These are phyloP conservation scores for Drosophila ustulata DNA, from an alignment of 2,888 invertebrate species.

Conservation along the genomic window DNA sequence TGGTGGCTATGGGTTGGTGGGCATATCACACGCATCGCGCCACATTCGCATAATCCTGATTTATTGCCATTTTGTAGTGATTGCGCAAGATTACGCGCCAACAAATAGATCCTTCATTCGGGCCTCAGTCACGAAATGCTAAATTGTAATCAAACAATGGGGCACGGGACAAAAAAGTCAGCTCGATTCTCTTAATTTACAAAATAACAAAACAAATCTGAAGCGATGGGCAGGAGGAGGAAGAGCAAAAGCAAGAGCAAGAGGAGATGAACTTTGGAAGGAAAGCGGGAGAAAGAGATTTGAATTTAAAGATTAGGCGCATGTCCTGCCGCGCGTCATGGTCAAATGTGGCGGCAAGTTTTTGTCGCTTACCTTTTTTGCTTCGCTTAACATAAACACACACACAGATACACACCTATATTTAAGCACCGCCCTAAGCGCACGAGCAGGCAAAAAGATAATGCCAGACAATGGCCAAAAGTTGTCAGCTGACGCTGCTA, in stretches of 20 bases:
- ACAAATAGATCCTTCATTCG: constrained; percentile 83
- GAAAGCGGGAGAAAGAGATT: constrained; percentile 74
- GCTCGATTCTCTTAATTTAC: constrained; percentile 75
- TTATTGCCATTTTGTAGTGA: constrained; percentile 84
- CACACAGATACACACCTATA: constrained; percentile 33
- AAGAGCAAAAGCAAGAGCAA: too few species aligned
- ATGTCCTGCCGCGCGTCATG: constrained; percentile 68
- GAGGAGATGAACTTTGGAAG: constrained; percentile 8
- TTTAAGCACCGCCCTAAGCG: constrained; percentile 16
- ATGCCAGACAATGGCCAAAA: constrained; percentile 79
- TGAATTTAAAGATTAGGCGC: constrained; percentile 82
- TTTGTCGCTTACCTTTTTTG: constrained; percentile 73
- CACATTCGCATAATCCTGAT: constrained; percentile 84
- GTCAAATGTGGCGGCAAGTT: constrained; percentile 78
- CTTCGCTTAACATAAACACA: constrained; percentile 47
- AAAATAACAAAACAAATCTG: constrained; percentile 48
- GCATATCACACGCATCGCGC: constrained; percentile 78
- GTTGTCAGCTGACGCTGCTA: constrained; percentile 59
- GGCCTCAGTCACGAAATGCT: constrained; percentile 81
- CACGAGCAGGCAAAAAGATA: constrained; percentile 74
- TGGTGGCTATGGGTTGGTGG: constrained; percentile 17
- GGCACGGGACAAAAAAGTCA: constrained; percentile 44
- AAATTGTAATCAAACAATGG: constrained; percentile 83
- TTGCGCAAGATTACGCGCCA: constrained; percentile 83
- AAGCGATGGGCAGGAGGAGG: not conserved